Base-by-base conservation (phyloP, 2,113 vertebrate species). In the Leucosticte australis region DNA sequence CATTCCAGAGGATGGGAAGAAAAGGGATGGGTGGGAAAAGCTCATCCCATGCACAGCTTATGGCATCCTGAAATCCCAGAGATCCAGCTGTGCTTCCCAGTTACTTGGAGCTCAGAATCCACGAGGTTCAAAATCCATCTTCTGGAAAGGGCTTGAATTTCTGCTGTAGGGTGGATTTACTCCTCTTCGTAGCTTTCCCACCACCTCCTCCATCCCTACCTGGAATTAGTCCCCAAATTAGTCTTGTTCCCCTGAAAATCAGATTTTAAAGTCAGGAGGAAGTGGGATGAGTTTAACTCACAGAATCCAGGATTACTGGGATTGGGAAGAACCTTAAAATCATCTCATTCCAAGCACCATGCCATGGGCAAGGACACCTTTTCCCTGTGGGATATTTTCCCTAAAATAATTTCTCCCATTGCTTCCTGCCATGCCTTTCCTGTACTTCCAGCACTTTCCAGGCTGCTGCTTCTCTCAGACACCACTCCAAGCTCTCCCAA, bases 341-440 rank as follows among this genome's bases (percentile, higher is more conserved):
- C 3, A 0, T 7, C 21, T 31, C 21, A 35, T 67, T 20, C 60
- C 30, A 24, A 47, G 6, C 49, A 17, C n/a, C 23, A 4, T 5
- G 15, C 23, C 41, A 5, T 2, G 20, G 15, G 26, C 52, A 49
- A 24, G 18, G 59, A 11, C 24, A 16, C 10, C 19, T 24, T 41
- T 39, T 41, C 7, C 42, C 42, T 19, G 4, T 7, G 35, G 44
- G 35, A 17, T 16, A 49, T 67, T 89, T 49, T 14, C 37, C 89
- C 56, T 23, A 3, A 49, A 64, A 8, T 50, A 1, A 4, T 42
- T 50, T 42, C 14, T 3, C 44, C 52, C 2, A 0, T 27, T 35
- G 47, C 60, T 95, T 42, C 68, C 91, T 28, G 22, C 50, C 13
- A n/a, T 15, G 46, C 50, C 19, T 15, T 77, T 62, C 63, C n/a